Evolutionary conservation across 2,113 vertebrate species (phyloP).

Genomic region (Oreotrochilus melanogaster): DNA sequence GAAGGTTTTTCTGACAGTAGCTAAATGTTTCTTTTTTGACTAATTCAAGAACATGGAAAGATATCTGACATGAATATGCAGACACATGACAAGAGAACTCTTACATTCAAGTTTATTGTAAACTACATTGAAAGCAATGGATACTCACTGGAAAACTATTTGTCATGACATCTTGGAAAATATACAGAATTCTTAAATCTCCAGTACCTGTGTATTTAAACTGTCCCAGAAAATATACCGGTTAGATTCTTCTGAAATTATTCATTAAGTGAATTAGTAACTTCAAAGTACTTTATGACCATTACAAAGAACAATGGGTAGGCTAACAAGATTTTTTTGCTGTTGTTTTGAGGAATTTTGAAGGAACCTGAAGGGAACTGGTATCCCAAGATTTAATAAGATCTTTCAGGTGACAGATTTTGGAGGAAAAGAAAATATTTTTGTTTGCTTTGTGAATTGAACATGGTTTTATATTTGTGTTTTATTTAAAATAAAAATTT

Average conservation of each 20-base stretch:
- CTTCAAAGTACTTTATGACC: neutral
- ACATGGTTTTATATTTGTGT: accelerated
- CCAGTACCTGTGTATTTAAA: neutral
- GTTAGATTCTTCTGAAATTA: neutral
- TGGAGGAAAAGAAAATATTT: neutral
- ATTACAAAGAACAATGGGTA: neutral
- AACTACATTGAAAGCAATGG: neutral
- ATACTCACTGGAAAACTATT: neutral
- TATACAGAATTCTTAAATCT: neutral
- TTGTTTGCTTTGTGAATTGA: neutral
- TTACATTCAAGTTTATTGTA: neutral
- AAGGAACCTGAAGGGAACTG: neutral
- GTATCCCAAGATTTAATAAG: neutral
- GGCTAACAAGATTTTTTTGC: neutral
- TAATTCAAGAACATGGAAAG: neutral
- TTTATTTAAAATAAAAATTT: neutral
- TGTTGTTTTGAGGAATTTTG: neutral
- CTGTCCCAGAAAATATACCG: neutral
- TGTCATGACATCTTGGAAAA: neutral
- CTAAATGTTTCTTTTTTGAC: neutral
- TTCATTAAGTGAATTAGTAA: neutral
- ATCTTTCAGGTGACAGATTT: neutral
- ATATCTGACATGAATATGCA: neutral
- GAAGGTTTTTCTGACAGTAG: neutral
- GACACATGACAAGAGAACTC: neutral